Evolutionary conservation across 1,140 invertebrate genomes (phyloP), one percentile per base, ranked within the genome.

Genomic region (Andricus grossulariae): DNA sequence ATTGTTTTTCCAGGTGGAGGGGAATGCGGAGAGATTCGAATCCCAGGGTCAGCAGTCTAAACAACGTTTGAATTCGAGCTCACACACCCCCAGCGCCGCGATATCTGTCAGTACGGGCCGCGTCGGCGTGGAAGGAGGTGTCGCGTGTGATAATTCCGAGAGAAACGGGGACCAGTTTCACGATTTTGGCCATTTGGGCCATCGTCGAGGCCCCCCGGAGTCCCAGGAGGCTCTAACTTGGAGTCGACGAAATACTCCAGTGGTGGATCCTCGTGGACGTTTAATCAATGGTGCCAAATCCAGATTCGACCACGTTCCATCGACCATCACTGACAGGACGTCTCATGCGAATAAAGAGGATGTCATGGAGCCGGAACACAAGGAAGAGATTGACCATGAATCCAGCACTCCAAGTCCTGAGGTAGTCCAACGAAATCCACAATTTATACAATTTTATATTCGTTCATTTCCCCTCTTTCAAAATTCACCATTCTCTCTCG

Each of bases 331-430:
- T 25, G 55, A 51, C 50, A 49, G 50, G 76, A 80, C 81, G 55
- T 80, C 70, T 19, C 54, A 10, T 55, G 6, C 25, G 54, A 75
- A 73, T 21, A 84, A 86, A 77, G 84, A 89, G 80, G 83, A 90
- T 86, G 88, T 83, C 50, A 90, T 90, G 88, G 88, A 91, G 77
- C 77, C 82, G 52, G 86, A 89, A 57, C 75, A 81, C 57, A 90
- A 88, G 72, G 87, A 88, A 72, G 89, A 91, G 82, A 86, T 89
- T 72, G 86, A 88, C 39, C 85, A 79, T 39, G 85, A 85, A 73
- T 88, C 86, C 76, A 80, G 82, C 76, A 85, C 84, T n/a, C 83
- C 88, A 11, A 89, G 85, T 79, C 86, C 88, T 6, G 88, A 90
- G 81, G 89, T 90, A 79, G 75, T 80, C 74, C 54, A 52, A 52